Evolutionary conservation across 2,797 vertebrate species (phyloP).

Genomic region (Cryptoblepharus egeriae): DNA sequence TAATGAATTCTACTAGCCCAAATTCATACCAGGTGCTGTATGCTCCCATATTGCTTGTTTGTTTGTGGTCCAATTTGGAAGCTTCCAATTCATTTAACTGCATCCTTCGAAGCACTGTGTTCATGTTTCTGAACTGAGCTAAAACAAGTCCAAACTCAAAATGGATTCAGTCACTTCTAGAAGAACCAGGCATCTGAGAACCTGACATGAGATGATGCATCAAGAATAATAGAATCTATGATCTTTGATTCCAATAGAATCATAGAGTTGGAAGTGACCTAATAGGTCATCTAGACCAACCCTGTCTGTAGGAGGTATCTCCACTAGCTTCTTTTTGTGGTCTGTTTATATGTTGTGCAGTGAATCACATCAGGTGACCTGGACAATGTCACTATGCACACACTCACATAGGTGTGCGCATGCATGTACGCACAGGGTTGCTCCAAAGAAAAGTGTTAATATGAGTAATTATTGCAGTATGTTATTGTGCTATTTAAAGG

Average conservation of each 20-base stretch:
- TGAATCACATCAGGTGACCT: conserved; percentile 41
- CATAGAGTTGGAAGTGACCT: no score
- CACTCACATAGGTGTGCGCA: no score
- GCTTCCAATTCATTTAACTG: no score
- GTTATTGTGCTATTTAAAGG: conserved; percentile 73
- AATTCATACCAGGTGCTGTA: no score
- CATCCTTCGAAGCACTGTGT: neutral
- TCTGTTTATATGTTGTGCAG: neutral
- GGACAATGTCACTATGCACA: conserved; percentile 52
- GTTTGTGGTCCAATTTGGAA: no score
- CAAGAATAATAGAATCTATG: no score
- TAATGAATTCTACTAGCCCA: no score
- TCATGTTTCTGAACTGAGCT: neutral
- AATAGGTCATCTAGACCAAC: no score
- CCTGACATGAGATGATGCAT: neutral
- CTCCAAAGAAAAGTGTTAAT: conserved; percentile 63
- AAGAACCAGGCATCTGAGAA: neutral
- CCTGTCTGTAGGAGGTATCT: no score
- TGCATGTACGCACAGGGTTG: conserved; percentile 47
- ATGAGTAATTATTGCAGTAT: conserved; percentile 74
- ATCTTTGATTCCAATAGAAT: no score
- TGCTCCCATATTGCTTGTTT: no score
- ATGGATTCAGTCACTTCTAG: neutral
- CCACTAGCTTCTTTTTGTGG: conserved; percentile 48
- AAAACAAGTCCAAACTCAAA: neutral